Evolutionary conservation across 2,113 vertebrate species (phyloP).

Genomic region (Turnix velox): DNA sequence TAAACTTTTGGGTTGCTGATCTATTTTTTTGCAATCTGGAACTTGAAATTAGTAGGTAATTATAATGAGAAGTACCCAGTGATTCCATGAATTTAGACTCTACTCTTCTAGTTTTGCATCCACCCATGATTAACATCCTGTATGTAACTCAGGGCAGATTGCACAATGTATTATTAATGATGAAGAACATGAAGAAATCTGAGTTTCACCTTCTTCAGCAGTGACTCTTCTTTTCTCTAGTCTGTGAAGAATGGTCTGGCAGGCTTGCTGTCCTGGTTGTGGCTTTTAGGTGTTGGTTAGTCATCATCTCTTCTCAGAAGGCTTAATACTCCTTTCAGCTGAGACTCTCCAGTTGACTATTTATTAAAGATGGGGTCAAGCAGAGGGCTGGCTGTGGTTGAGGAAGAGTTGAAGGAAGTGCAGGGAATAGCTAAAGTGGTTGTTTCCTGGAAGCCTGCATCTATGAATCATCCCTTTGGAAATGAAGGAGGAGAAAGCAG

Average conservation of each 20-base stretch:
- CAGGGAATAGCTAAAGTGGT: conserved; percentile 12
- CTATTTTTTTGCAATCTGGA: neutral
- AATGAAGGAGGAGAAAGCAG: neutral
- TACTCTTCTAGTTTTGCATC: neutral
- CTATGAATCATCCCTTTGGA: conserved; percentile 45
- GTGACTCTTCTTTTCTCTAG: neutral
- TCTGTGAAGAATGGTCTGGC: neutral
- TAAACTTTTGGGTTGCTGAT: neutral
- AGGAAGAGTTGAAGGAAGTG: conserved; percentile 28
- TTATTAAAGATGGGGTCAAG: conserved; percentile 22
- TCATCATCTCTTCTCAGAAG: neutral
- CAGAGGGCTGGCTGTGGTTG: conserved; percentile 1
- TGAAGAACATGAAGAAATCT: neutral
- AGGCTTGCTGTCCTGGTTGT: neutral
- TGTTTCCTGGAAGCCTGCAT: conserved; percentile 20
- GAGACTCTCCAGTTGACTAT: neutral
- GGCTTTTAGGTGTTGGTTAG: neutral
- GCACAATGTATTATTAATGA: neutral
- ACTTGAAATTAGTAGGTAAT: neutral
- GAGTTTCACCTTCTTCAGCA: neutral
- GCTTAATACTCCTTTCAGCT: neutral
- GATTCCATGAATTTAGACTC: too few relatives aligned
- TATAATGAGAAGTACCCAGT: neutral
- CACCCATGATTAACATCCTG: neutral
- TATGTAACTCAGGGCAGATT: neutral